Percentiles rank a stretch among this genome's conserved stretches.
Conservation (phyloP, 2,113 vertebrate genomes). For the Alectura lathami region DNA sequence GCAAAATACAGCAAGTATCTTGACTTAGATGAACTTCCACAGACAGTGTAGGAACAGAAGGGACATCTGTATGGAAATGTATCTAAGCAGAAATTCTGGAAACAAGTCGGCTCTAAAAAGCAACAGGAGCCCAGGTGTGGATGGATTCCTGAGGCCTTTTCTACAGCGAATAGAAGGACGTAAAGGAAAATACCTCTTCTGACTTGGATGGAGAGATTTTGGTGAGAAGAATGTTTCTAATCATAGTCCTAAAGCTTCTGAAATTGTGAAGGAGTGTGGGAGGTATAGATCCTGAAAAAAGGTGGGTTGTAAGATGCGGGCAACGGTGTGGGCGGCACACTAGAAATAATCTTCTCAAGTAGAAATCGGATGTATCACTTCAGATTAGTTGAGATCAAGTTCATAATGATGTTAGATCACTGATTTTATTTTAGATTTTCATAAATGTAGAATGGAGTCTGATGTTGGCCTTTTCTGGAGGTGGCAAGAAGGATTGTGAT, state of each 20-base stretch:
- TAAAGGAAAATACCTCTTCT: not conserved
- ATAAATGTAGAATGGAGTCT: not conserved
- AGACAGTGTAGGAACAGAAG: slow-evolving; percentile 11
- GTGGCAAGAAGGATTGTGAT: not conserved
- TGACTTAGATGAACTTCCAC: not conserved
- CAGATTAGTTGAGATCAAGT: not conserved
- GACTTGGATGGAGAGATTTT: not conserved
- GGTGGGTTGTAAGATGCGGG: not conserved
- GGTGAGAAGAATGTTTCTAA: not conserved
- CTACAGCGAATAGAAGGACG: not conserved
- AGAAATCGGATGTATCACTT: not conserved
- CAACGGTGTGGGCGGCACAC: not conserved
- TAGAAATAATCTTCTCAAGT: not conserved
- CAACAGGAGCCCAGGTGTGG: not conserved
- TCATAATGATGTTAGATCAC: not conserved
- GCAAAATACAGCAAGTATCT: not conserved
- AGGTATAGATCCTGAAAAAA: not conserved
- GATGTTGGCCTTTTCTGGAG: not conserved
- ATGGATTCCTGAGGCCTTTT: not conserved
- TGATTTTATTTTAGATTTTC: not conserved
- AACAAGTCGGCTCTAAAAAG: slow-evolving; percentile 40
- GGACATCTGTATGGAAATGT: not conserved
- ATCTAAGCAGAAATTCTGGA: slow-evolving; percentile 26
- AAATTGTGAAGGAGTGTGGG: not conserved
- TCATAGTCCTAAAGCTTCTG: not conserved